phyloP scores from a whole-genome alignment of 2,888 invertebrate genomes.

The Rhagonycha fulva region DNA sequence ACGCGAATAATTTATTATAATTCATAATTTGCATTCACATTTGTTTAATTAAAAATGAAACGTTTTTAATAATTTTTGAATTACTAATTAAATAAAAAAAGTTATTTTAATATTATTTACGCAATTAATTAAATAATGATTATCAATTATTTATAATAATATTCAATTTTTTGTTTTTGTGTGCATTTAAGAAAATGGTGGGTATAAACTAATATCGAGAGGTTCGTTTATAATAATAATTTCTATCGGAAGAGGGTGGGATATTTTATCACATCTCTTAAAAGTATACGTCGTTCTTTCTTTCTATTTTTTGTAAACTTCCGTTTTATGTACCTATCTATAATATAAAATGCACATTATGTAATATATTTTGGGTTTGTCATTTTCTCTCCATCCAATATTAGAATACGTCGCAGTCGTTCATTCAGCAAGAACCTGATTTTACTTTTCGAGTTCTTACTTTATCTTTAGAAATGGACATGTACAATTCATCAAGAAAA shows the following conservation, averaged over 20 bases:
- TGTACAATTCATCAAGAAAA: slow-evolving; percentile 15
- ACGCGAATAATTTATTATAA: neutral
- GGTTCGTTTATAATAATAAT: too few species aligned
- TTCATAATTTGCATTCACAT: neutral
- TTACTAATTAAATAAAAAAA: neutral
- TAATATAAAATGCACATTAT: neutral
- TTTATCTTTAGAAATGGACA: slow-evolving; percentile 10
- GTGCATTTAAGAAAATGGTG: neutral
- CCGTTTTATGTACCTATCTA: too few species aligned
- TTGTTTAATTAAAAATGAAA: slow-evolving; percentile 1
- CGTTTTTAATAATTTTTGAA: neutral
- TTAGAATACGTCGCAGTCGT: neutral
- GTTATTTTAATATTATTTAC: neutral
- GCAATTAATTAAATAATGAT: neutral
- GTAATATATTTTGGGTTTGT: neutral
- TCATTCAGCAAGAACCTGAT: neutral
- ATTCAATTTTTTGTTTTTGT: neutral
- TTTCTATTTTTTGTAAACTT: neutral
- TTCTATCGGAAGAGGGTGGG: neutral
- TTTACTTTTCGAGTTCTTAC: slow-evolving; percentile 6
- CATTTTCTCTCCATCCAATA: neutral
- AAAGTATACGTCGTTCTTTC: neutral
- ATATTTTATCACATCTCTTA: neutral
- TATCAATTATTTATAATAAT: neutral
- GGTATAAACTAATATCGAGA: neutral